Evolutionary conservation across 2,888 invertebrate genomes (phyloP).

Genomic region (Rhagonycha fulva): DNA sequence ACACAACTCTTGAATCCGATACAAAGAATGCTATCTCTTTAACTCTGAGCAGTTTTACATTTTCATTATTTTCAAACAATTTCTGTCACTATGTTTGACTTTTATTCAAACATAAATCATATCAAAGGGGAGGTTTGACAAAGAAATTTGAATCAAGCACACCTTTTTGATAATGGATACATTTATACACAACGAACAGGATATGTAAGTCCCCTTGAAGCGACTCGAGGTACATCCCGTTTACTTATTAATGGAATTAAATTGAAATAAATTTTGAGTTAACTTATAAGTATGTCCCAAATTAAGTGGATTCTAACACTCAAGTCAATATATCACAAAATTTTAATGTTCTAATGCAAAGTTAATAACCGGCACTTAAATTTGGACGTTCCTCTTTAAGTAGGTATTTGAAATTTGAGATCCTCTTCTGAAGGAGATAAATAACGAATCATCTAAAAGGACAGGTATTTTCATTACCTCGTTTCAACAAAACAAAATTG

Average conservation of each 20-base stretch:
- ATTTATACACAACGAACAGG: background rate
- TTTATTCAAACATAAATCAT: background rate
- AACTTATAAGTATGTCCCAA: no score
- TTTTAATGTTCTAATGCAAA: background rate
- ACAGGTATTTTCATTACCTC: background rate
- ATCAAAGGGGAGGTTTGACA: background rate
- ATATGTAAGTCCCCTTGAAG: background rate
- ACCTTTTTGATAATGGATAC: background rate
- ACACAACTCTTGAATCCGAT: background rate
- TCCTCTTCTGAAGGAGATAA: background rate
- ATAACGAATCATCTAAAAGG: background rate
- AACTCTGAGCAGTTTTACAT: background rate
- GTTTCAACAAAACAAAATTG: background rate
- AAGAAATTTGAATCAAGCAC: background rate
- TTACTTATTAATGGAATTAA: background rate
- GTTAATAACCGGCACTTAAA: background rate
- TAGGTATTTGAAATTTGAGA: background rate
- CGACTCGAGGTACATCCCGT: background rate
- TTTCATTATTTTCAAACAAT: background rate
- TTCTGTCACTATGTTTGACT: background rate
- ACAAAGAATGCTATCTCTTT: background rate
- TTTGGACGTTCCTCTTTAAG: background rate
- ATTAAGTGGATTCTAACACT: background rate
- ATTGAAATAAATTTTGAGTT: background rate
- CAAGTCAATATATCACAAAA: background rate